Conservation (phyloP, 2,888 invertebrate genomes). For the Andrena trimmerana region DNA sequence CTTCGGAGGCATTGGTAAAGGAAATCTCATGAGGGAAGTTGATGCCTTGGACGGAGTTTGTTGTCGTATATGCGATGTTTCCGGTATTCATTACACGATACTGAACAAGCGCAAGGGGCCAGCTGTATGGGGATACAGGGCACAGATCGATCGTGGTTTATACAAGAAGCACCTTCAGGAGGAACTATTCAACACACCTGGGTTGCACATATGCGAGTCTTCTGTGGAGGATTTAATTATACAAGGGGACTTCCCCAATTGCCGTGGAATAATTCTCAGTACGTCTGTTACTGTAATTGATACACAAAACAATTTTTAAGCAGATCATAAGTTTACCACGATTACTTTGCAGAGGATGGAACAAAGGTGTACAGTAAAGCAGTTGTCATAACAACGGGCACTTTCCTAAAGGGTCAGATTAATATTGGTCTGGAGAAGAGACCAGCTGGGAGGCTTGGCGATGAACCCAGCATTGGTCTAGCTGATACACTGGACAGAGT, state of each 20-base stretch:
- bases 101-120: constrained; percentile 94
- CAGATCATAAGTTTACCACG: background rate
- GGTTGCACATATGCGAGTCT: constrained; percentile 89
- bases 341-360: constrained; percentile 86
- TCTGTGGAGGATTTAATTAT: constrained; percentile 93
- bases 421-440: constrained; percentile 91
- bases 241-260: constrained; percentile 83
- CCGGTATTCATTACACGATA: constrained; percentile 93
- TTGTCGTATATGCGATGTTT: constrained; percentile 91
- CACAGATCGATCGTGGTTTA: constrained; percentile 93
- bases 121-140: constrained; percentile 95
- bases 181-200: constrained; percentile 88
- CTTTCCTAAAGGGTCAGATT: constrained; percentile 94
- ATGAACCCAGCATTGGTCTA: constrained; percentile 91
- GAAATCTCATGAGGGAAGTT: constrained; percentile 94
- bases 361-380: constrained; percentile 87
- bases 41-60: constrained; percentile 96
- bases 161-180: constrained; percentile 92
- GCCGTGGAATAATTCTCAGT: constrained; percentile 87
- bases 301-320: constrained; percentile 12
- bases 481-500: constrained; percentile 90
- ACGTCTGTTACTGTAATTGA: constrained; percentile 1
- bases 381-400: constrained; percentile 95
- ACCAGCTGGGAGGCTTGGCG: constrained; percentile 94
- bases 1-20: constrained; percentile 97